These are phyloP conservation scores for Corythaeola cristata DNA, from an alignment of 2,113 vertebrate genomes.

Conservation along the genomic window DNA sequence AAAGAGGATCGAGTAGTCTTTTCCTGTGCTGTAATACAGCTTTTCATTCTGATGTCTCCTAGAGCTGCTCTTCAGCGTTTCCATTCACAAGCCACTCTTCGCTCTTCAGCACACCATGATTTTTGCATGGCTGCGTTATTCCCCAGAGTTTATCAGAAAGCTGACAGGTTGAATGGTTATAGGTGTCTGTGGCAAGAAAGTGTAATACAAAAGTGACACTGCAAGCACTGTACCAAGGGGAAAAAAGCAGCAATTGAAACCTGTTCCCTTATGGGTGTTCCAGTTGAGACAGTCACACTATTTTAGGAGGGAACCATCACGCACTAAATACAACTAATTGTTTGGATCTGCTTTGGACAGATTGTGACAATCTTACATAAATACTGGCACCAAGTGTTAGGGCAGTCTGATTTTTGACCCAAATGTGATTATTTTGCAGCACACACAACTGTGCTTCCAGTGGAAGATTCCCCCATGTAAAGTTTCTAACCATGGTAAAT, in stretches of 20 bases:
- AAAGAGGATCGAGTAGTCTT: background rate
- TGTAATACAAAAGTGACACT: background rate
- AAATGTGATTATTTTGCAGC: slow-evolving; percentile 3
- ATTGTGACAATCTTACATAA: background rate
- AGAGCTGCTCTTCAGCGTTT: background rate
- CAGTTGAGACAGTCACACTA: background rate
- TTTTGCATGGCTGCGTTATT: background rate
- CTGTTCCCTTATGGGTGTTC: background rate
- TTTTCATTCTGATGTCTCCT: background rate
- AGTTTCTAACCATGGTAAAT: background rate
- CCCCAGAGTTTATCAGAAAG: background rate
- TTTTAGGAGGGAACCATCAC: background rate
- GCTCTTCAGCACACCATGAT: background rate
- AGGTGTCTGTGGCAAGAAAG: background rate
- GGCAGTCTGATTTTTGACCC: slow-evolving; percentile 11
- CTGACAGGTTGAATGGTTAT: background rate
- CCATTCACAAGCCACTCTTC: background rate
- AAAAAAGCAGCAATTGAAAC: background rate
- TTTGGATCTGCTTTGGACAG: background rate
- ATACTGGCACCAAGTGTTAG: background rate
- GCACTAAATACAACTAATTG: background rate
- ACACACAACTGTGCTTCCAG: background rate
- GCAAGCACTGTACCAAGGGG: background rate
- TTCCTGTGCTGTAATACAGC: background rate
- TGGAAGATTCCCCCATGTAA: background rate